Evolutionary conservation across 2,888 invertebrate genomes (phyloP).

Genomic region (Gibbula magus): DNA sequence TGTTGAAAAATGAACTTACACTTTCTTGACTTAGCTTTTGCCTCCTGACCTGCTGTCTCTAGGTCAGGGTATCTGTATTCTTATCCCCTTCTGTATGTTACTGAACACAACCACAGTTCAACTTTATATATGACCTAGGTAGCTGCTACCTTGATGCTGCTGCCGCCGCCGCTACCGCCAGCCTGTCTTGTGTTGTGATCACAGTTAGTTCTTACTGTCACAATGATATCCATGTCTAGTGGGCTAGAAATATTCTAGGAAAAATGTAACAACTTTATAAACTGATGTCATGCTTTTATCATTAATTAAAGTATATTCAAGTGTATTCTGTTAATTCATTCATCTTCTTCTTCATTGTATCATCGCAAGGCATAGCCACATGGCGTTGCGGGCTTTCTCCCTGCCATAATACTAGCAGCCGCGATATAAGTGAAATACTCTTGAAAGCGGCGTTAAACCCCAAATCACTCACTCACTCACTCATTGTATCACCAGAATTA

Average conservation of each 20-base stretch:
- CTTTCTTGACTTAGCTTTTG: slow-evolving; percentile 17
- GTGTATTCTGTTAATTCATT: slow-evolving; percentile 32
- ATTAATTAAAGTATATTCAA: slow-evolving; percentile 53
- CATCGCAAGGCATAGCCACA: too few species aligned
- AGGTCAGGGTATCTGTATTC: slow-evolving; percentile 14
- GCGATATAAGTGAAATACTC: too few species aligned
- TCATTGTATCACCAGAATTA: too few species aligned
- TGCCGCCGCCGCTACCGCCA: background rate
- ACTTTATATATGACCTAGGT: slow-evolving; percentile 8
- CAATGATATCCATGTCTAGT: slow-evolving; percentile 37
- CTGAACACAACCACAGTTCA: slow-evolving; percentile 25
- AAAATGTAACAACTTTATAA: slow-evolving; percentile 34
- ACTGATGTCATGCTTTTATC: slow-evolving; percentile 55
- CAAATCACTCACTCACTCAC: too few species aligned
- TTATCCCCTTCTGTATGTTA: slow-evolving; percentile 13
- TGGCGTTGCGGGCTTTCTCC: too few species aligned
- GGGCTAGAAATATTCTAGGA: slow-evolving; percentile 39
- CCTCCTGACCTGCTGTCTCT: slow-evolving; percentile 18
- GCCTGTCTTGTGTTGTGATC: slow-evolving; percentile 38
- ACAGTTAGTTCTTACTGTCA: slow-evolving; percentile 36
- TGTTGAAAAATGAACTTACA: slow-evolving; percentile 6
- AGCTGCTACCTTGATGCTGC: slow-evolving; percentile 10
- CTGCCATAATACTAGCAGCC: too few species aligned
- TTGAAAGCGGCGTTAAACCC: too few species aligned
- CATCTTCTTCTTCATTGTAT: too few species aligned